These are phyloP conservation scores for Pseudomugil gertrudae DNA, from an alignment of 2,797 vertebrate genomes.

Conservation along the genomic window DNA sequence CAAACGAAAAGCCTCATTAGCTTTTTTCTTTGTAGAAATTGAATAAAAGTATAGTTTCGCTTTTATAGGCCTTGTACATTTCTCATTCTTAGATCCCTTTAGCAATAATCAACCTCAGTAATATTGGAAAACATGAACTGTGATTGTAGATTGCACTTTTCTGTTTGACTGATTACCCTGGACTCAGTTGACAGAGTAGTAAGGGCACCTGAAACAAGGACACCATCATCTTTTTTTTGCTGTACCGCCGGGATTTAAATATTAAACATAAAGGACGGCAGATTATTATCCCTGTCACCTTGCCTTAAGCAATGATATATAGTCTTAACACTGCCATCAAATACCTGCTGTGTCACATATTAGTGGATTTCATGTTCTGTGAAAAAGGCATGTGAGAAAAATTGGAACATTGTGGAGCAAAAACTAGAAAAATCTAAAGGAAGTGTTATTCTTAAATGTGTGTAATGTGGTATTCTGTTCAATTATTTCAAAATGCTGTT, in stretches of 20 bases:
- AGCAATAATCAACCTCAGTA: slow-evolving; percentile 31
- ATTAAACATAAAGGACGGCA: slow-evolving; percentile 90
- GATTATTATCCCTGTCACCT: slow-evolving; percentile 89
- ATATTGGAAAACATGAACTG: slow-evolving; percentile 41
- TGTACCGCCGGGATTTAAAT: slow-evolving; percentile 83
- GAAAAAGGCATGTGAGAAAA: slow-evolving; percentile 43
- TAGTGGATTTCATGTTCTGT: slow-evolving; percentile 81
- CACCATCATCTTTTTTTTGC: slow-evolving; percentile 67
- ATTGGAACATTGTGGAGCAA: not conserved
- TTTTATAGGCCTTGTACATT: slow-evolving; percentile 10
- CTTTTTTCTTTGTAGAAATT: slow-evolving; percentile 10
- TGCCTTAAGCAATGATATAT: slow-evolving; percentile 90
- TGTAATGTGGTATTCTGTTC: slow-evolving; percentile 4
- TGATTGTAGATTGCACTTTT: slow-evolving; percentile 36
- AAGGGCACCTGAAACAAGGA: slow-evolving; percentile 83
- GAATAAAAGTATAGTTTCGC: slow-evolving; percentile 9
- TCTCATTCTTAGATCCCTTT: slow-evolving; percentile 27
- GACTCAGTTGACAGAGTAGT: slow-evolving; percentile 56
- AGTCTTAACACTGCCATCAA: slow-evolving; percentile 85
- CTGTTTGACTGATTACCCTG: slow-evolving; percentile 58
- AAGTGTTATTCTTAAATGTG: not conserved
- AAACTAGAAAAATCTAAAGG: slow-evolving; percentile 11
- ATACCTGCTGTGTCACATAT: slow-evolving; percentile 88
- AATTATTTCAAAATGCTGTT: not conserved
- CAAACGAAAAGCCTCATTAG: slow-evolving; percentile 36